These are phyloP conservation scores for Aphodius granarius DNA, from an alignment of 2,888 invertebrate species.

Conservation along the genomic window DNA sequence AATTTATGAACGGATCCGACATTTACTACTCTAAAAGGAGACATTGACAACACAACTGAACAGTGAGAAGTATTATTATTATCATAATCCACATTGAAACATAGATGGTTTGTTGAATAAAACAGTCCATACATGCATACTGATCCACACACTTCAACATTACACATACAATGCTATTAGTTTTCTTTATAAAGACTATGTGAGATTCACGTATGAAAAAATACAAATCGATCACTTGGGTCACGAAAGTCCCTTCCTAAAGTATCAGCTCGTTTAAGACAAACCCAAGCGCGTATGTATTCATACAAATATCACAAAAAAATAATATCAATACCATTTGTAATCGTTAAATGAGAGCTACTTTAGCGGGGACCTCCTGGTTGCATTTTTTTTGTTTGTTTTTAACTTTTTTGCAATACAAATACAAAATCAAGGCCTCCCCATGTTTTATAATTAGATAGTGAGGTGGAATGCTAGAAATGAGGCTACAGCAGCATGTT, in stretches of 20 bases:
- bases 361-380: slow-evolving; percentile 9
- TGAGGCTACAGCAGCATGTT: slow-evolving; percentile 36
- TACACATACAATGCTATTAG: slow-evolving; percentile 37
- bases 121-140: slow-evolving; percentile 38
- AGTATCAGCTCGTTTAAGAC: background rate
- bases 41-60: slow-evolving; percentile 43
- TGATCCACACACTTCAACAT: slow-evolving; percentile 31
- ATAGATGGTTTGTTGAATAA: slow-evolving; percentile 25
- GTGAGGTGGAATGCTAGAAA: slow-evolving; percentile 38
- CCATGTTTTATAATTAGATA: slow-evolving; percentile 34
- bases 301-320: slow-evolving; percentile 25
- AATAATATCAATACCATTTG: slow-evolving; percentile 25
- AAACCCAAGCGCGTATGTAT: background rate
- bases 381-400: background rate
- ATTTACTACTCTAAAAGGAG: slow-evolving; percentile 47
- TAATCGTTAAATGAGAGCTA: slow-evolving; percentile 4
- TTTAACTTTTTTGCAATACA: slow-evolving; percentile 27
- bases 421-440: slow-evolving; percentile 44
- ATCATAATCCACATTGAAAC: slow-evolving; percentile 38
- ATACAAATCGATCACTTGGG: slow-evolving; percentile 47
- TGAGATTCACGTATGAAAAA: slow-evolving; percentile 37
- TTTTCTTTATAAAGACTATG: slow-evolving; percentile 29
- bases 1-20: slow-evolving; percentile 49
- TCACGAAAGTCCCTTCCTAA: slow-evolving; percentile 19
- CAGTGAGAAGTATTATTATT: slow-evolving; percentile 34